These are phyloP conservation scores for Hofmannophila pseudospretella DNA, from an alignment of 2,888 invertebrate genomes.

Conservation along the genomic window DNA sequence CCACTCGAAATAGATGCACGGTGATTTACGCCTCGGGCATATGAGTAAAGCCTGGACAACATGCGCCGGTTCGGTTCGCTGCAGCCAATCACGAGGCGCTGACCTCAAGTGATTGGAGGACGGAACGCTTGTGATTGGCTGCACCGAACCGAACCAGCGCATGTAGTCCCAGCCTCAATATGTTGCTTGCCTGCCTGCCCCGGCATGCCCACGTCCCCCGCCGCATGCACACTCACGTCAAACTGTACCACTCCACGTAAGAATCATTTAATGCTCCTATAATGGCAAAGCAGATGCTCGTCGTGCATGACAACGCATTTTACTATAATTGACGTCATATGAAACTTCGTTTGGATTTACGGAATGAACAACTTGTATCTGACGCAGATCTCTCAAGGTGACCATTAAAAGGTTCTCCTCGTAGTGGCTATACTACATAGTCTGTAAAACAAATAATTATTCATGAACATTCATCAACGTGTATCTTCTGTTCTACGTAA, in stretches of 20 bases:
- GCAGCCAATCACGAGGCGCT: too few species aligned
- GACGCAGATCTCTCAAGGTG: conserved; percentile 6
- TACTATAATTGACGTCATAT: conserved; percentile 3
- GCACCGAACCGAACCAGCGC: too few species aligned
- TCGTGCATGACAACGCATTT: neutral
- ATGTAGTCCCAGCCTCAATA: too few species aligned
- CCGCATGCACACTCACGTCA: conserved; percentile 42
- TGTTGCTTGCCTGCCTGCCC: conserved; percentile 71
- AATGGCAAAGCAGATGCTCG: too few species aligned
- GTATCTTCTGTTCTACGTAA: neutral
- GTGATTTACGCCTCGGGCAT: conserved; percentile 75
- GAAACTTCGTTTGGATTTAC: too few species aligned
- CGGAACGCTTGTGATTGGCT: too few species aligned
- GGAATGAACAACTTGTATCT: neutral
- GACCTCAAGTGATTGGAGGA: too few species aligned
- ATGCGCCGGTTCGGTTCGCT: too few species aligned
- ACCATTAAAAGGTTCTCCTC: neutral
- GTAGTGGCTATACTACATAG: too few species aligned
- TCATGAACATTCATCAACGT: too few species aligned
- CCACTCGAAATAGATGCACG: conserved; percentile 75
- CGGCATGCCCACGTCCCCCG: conserved; percentile 66
- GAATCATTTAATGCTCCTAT: too few species aligned
- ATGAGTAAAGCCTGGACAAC: conserved; percentile 70
- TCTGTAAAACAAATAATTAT: too few species aligned
- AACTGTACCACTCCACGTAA: conserved; percentile 23